Evolutionary conservation across 2,113 vertebrate species (phyloP), one percentile per base, ranked within the genome.

Genomic region (Nannobrachium achirus): DNA sequence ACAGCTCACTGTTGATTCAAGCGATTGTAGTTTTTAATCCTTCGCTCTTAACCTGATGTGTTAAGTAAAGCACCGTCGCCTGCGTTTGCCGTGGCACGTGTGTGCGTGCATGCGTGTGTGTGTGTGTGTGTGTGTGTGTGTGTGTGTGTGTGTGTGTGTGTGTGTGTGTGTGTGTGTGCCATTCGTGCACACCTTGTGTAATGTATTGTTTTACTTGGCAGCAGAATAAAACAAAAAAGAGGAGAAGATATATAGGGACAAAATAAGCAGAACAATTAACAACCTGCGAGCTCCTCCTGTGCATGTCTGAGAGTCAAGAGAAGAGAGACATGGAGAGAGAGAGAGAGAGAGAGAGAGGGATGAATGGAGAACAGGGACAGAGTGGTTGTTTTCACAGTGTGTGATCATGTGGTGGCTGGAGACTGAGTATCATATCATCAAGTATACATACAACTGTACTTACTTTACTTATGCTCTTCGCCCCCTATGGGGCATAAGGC

Each of bases 21-120:
- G 78, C 83, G 64, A 66, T 86, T 88, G 85, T 88, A 63, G 59
- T 33, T 73, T 85, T 81, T 85, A 84, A 88, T 87, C 78, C 86
- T 62, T n/a, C 52, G 83, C 69, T 52, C 38, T 85, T 64, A 56
- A 11, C 38, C 46, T 70, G 80, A 83, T 70, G 57, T 56, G 63
- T 76, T 60, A 48, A 39, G 25, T 81, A 73, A 33, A 82, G 63
- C 80, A 4, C 19, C 8, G 18, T 44, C 51, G 25, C 3, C 25
- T 4, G 25, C 25, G 25, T 33, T 5, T 5, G 25, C 25, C 25
- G 25, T 33, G 25, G 59, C 42, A 8, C 25, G 75, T 45, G 66
- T 71, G 48, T 71, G 63, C 75, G 56, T 55, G 64, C 55, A 46
- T 9, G 18, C 18, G 20, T 20, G 2, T 20, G 57, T 44, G 45